A percentile compares a stretch with the other conserved stretches of the same genome.
These are phyloP conservation scores for Porphyrio hochstetteri DNA, from an alignment of 2,113 vertebrate species.

Conservation along the genomic window DNA sequence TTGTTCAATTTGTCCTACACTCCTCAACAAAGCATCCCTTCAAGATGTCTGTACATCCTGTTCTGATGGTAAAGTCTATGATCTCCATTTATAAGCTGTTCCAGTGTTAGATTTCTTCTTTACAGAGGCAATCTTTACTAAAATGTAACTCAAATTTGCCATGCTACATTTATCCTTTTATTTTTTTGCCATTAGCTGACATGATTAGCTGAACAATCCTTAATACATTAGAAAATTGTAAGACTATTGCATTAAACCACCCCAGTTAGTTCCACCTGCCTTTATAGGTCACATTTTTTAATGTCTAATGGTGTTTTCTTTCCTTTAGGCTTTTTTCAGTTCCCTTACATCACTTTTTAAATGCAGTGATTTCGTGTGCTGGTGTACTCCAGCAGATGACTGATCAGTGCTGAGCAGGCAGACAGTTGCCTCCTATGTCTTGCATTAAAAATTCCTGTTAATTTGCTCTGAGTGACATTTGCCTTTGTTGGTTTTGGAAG, in stretches of 20 bases:
- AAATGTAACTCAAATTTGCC: not conserved
- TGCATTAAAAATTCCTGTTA: not conserved
- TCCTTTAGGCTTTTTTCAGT: not conserved
- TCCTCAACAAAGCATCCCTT: not conserved
- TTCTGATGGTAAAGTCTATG: not conserved
- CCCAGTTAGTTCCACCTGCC: not conserved
- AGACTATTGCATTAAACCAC: not conserved
- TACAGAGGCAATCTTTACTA: not conserved
- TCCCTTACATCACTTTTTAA: not conserved
- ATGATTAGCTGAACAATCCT: not conserved
- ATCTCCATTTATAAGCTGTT: not conserved
- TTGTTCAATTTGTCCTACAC: not conserved
- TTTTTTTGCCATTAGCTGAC: not conserved
- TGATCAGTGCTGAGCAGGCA: not conserved
- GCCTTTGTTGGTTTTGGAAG: constrained; percentile 28
- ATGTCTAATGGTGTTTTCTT: not conserved
- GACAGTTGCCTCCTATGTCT: not conserved
- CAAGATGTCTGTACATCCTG: not conserved
- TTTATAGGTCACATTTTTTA: not conserved
- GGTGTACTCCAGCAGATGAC: not conserved
- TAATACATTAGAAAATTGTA: not conserved
- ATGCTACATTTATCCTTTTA: not conserved
- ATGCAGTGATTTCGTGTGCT: not conserved
- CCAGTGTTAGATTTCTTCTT: not conserved
- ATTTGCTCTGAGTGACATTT: not conserved